Percentiles rank a stretch among this genome's conserved stretches.
phyloP scores from a whole-genome alignment of 2,888 invertebrate genomes.

The Sturmia bella region DNA sequence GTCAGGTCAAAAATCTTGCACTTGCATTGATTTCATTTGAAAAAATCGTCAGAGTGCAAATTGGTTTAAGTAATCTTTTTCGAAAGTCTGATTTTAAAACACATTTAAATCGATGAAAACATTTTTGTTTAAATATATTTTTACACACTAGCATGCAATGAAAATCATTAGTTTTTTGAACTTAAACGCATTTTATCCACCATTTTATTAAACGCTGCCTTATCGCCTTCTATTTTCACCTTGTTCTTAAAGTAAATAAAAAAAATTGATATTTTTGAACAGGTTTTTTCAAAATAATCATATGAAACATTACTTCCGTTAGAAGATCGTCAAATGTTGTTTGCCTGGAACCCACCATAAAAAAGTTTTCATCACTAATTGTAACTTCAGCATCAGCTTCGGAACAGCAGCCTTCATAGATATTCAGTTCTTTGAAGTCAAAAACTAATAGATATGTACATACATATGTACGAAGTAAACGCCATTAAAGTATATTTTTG shows the following conservation, averaged over 20 bases:
- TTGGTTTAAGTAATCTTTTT: too few relatives aligned
- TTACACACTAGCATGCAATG: too few relatives aligned
- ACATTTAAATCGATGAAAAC: too few relatives aligned
- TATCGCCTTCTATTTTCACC: conserved; percentile 77
- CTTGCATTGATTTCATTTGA: too few relatives aligned
- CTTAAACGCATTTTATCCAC: conserved; percentile 78
- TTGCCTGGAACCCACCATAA: conserved; percentile 78
- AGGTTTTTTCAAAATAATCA: neutral
- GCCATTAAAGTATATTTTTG: neutral
- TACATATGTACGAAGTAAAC: conserved; percentile 70
- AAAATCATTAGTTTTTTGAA: conserved; percentile 65
- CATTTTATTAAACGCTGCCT: conserved; percentile 78
- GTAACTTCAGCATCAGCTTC: conserved; percentile 77
- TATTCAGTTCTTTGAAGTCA: conserved; percentile 81
- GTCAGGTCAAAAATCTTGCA: too few relatives aligned
- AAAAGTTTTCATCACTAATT: conserved; percentile 79
- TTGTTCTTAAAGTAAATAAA: conserved; percentile 73
- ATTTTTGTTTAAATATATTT: too few relatives aligned
- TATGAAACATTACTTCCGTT: conserved; percentile 72
- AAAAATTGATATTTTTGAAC: conserved; percentile 25
- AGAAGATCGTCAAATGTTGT: conserved; percentile 77
- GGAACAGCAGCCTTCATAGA: conserved; percentile 77
- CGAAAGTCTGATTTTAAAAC: too few relatives aligned
- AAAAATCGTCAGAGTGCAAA: too few relatives aligned
- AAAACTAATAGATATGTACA: conserved; percentile 79